These are phyloP conservation scores for Sylvietta virens DNA, from an alignment of 2,113 vertebrate genomes.

Conservation along the genomic window DNA sequence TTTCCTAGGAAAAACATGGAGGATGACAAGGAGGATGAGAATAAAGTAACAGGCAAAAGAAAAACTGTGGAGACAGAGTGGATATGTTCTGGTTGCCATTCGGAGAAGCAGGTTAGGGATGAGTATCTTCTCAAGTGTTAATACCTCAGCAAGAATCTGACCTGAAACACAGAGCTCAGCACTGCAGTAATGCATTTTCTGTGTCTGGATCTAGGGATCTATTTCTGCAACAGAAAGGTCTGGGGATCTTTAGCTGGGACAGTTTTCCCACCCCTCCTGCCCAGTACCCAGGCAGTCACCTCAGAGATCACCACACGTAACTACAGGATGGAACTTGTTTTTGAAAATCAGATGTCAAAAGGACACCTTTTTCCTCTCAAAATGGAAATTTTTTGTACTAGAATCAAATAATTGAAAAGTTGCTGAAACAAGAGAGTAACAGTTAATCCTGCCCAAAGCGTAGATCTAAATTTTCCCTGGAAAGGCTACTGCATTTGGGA, in stretches of 20 bases:
- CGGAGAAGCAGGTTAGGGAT: not conserved
- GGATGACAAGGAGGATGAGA: not conserved
- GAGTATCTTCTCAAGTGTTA: not conserved
- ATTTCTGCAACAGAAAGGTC: not conserved
- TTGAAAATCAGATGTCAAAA: conserved; percentile 23
- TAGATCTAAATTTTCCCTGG: conserved; percentile 70
- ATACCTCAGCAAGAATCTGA: not conserved
- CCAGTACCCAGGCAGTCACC: not conserved
- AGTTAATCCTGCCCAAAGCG: conserved; percentile 67
- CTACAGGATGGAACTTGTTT: not conserved
- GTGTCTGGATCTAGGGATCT: not conserved
- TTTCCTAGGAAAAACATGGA: not conserved
- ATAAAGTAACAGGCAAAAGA: not conserved
- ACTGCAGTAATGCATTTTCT: not conserved
- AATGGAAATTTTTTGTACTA: conserved; percentile 61
- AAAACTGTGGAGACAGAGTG: not conserved
- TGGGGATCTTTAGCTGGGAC: not conserved
- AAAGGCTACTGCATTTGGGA: conserved; percentile 63
- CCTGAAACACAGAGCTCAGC: not conserved
- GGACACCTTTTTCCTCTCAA: not conserved
- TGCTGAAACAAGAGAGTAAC: conserved; percentile 71
- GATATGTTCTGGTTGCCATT: not conserved
- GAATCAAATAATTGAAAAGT: conserved; percentile 67
- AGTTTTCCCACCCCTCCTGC: not conserved
- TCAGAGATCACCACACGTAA: not conserved